A percentile compares a stretch with the other conserved stretches of the same genome.
Conservation (phyloP, 2,113 vertebrate genomes). For the Forbesichthys papilliferus region DNA sequence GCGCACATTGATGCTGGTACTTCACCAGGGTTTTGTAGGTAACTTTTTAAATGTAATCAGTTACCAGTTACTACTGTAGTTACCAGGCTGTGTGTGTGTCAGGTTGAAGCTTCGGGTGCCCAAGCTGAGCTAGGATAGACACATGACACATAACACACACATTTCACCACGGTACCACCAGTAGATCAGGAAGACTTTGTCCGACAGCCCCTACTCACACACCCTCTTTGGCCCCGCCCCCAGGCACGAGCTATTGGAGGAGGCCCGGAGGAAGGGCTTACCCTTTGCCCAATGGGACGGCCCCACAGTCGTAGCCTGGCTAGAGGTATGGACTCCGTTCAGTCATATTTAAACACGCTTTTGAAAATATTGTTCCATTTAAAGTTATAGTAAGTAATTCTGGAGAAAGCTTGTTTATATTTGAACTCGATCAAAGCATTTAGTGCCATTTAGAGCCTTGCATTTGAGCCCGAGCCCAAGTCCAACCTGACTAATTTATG, state of each 20-base stretch:
- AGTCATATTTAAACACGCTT: neutral
- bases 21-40: slow-evolving; percentile 66
- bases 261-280: slow-evolving; percentile 95
- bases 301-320: slow-evolving; percentile 94
- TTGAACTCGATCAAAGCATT: neutral
- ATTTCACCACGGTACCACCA: slow-evolving; percentile 5
- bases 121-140: slow-evolving; percentile 37
- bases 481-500: no score
- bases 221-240: slow-evolving; percentile 34
- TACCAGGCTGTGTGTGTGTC: neutral
- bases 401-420: no score
- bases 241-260: slow-evolving; percentile 97
- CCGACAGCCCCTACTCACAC: slow-evolving; percentile 15
- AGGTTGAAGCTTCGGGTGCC: slow-evolving; percentile 9
- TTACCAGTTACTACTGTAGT: no score
- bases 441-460: no score
- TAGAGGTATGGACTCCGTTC: slow-evolving; percentile 82
- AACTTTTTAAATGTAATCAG: slow-evolving; percentile 10
- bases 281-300: slow-evolving; percentile 99
- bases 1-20: slow-evolving; percentile 63
- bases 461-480: no score
- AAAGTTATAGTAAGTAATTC: no score
- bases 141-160: slow-evolving; percentile 13
- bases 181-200: slow-evolving; percentile 1
- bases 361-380: no score